phyloP scores from a whole-genome alignment of 1,140 invertebrate genomes.

The Leptopilina clavipes region DNA sequence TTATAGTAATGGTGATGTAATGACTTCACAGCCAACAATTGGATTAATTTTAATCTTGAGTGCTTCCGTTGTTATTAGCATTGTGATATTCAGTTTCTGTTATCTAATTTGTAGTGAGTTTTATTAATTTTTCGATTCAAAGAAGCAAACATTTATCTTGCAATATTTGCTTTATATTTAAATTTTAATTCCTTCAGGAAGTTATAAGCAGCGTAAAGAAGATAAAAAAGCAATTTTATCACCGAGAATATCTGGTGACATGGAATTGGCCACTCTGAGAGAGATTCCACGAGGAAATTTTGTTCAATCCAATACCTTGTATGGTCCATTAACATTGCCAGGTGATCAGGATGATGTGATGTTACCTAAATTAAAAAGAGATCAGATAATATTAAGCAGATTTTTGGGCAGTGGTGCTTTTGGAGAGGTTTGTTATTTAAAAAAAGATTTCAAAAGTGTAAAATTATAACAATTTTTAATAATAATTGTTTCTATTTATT shows the following conservation, averaged over 20 bases:
- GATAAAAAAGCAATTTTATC: slow-evolving; percentile 78
- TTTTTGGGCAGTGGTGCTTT: slow-evolving; percentile 97
- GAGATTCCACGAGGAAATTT: slow-evolving; percentile 86
- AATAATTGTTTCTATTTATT: slow-evolving; percentile 37
- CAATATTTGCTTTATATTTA: too few relatives aligned
- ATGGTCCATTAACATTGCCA: slow-evolving; percentile 79
- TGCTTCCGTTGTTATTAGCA: slow-evolving; percentile 71
- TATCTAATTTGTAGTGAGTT: slow-evolving; percentile 70
- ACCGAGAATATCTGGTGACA: slow-evolving; percentile 79
- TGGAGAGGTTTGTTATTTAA: slow-evolving; percentile 82
- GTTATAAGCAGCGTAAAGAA: slow-evolving; percentile 75
- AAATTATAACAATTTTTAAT: neutral
- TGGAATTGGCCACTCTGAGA: slow-evolving; percentile 90
- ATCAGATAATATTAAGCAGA: slow-evolving; percentile 88
- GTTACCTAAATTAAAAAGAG: slow-evolving; percentile 88
- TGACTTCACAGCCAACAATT: slow-evolving; percentile 77
- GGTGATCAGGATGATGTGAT: slow-evolving; percentile 78
- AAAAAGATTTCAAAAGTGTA: too few relatives aligned
- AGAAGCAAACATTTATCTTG: too few relatives aligned
- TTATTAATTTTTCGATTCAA: too few relatives aligned
- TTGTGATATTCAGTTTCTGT: slow-evolving; percentile 68
- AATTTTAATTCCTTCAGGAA: slow-evolving; percentile 57
- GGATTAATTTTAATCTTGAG: slow-evolving; percentile 78
- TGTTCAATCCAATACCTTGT: slow-evolving; percentile 88
- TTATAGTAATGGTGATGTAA: slow-evolving; percentile 75